Evolutionary conservation across 1,140 invertebrate species (phyloP).

Genomic region (Limonius californicus): DNA sequence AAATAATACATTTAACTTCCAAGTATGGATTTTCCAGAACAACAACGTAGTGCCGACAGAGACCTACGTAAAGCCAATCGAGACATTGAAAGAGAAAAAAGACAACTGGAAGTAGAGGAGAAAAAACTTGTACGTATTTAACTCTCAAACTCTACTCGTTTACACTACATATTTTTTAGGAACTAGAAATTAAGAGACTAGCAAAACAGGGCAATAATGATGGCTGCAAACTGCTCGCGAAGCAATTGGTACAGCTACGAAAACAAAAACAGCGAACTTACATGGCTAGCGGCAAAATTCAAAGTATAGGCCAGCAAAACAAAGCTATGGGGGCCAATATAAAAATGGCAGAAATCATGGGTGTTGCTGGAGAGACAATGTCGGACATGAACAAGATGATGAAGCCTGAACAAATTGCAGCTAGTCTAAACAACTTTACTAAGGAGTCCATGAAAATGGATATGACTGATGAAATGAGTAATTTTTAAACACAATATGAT

Average conservation of each 20-base stretch:
- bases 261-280: slow-evolving; percentile 84
- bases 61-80: slow-evolving; percentile 73
- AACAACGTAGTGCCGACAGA: slow-evolving; percentile 77
- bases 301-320: slow-evolving; percentile 74
- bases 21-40: slow-evolving; percentile 59
- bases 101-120: slow-evolving; percentile 79
- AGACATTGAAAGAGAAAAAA: slow-evolving; percentile 78
- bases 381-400: slow-evolving; percentile 81
- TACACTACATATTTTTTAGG: too few relatives aligned
- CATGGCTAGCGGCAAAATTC: slow-evolving; percentile 69
- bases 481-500: slow-evolving; percentile 43
- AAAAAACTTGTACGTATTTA: slow-evolving; percentile 70
- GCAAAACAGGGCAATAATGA: slow-evolving; percentile 85
- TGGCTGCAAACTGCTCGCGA: slow-evolving; percentile 77
- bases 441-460: slow-evolving; percentile 83
- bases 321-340: slow-evolving; percentile 86
- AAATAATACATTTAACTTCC: slow-evolving; percentile 14
- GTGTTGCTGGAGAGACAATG: slow-evolving; percentile 84
- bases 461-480: slow-evolving; percentile 94
- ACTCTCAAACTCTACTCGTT: slow-evolving; percentile 20
- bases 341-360: slow-evolving; percentile 82
- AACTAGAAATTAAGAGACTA: slow-evolving; percentile 84
- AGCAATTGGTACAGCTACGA: slow-evolving; percentile 81
- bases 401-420: slow-evolving; percentile 78
- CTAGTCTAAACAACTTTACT: slow-evolving; percentile 78